Base-by-base conservation (phyloP, 2,888 invertebrate species). In the Drosophila falleni region DNA sequence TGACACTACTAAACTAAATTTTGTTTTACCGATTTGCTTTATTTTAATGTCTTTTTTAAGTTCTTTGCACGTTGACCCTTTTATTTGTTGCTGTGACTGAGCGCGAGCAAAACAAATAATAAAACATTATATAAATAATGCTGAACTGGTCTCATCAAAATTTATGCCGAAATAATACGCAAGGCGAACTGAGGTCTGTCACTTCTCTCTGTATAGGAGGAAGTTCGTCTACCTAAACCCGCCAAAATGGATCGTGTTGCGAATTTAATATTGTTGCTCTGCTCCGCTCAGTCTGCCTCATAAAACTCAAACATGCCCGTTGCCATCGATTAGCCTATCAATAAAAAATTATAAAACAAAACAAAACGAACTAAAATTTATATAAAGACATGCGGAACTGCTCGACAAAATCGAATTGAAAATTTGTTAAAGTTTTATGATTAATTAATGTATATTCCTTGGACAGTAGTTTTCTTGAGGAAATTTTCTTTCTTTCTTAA, bases 191-290 rank as follows among this genome's bases (percentile, higher is more conserved):
- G 67, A 64, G 69, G 75, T 64, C 75, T 81, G 46, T 87, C 75
- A 76, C 80, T 44, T 56, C 44, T 44, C 44, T 23, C 31, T 8
- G 19, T 6, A 15, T 46, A 47, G 37, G 16, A 58, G 47, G 58
- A 58, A 58, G 58, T 58, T 58, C 58, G 58, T 29, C 58, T 58
- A 47, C 44, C 46, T 71, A 54, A 54, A 59, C 39, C 51, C 65
- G 54, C 60, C 71, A 87, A 83, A 84, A 75, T 87, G 84, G 84
- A 81, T 65, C 85, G 85, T 87, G 87, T 70, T 63, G 55, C 71
- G 82, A 81, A 82, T 84, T 81, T 81, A 62, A 81, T 87, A 87
- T 78, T 44, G 54, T 64, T 60, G 64, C 63, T 44, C 55, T 35
- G 56, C 33, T 33, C 44, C 23, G 55, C n/a, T 66, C 63, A 6